A percentile compares a stretch with the other conserved stretches of the same genome.
phyloP scores from a whole-genome alignment of 2,113 vertebrate genomes.

The Perccottus glenii region DNA sequence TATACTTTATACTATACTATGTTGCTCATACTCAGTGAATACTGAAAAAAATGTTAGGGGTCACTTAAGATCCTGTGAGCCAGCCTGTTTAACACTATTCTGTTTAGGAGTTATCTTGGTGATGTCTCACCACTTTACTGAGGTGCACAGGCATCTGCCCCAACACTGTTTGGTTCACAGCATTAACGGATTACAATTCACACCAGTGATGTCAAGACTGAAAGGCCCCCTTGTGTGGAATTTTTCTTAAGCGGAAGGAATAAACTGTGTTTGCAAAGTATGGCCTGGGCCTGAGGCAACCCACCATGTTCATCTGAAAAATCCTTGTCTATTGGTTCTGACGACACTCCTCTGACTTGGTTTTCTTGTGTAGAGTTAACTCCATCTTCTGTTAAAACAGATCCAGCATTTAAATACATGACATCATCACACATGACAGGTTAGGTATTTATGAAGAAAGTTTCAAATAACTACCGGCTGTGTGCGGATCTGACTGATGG shows the following conservation, averaged over 20 bases:
- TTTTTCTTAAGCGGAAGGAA: too few relatives aligned
- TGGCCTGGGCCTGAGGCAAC: slow-evolving; percentile 1
- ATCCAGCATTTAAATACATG: slow-evolving; percentile 1
- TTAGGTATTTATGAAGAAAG: slow-evolving; percentile 10
- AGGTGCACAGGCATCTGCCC: not conserved
- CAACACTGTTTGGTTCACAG: not conserved
- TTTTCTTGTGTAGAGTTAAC: slow-evolving; percentile 39
- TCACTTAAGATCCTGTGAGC: too few relatives aligned
- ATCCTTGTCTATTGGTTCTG: slow-evolving; percentile 45
- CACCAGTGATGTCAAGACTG: too few relatives aligned
- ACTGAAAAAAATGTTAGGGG: too few relatives aligned
- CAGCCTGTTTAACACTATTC: too few relatives aligned
- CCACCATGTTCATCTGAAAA: slow-evolving; percentile 63
- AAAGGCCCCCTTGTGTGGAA: too few relatives aligned
- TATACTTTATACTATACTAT: too few relatives aligned
- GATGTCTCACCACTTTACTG: too few relatives aligned
- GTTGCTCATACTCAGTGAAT: not conserved
- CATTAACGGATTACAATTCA: not conserved
- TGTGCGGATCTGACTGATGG: slow-evolving; percentile 26
- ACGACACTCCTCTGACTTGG: slow-evolving; percentile 38
- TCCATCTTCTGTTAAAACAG: slow-evolving; percentile 41
- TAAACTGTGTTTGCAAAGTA: too few relatives aligned
- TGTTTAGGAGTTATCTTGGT: too few relatives aligned
- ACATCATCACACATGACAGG: not conserved
- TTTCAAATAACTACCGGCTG: slow-evolving; percentile 32